phyloP scores from a whole-genome alignment of 2,888 invertebrate genomes.

The Sicus ferrugineus region DNA sequence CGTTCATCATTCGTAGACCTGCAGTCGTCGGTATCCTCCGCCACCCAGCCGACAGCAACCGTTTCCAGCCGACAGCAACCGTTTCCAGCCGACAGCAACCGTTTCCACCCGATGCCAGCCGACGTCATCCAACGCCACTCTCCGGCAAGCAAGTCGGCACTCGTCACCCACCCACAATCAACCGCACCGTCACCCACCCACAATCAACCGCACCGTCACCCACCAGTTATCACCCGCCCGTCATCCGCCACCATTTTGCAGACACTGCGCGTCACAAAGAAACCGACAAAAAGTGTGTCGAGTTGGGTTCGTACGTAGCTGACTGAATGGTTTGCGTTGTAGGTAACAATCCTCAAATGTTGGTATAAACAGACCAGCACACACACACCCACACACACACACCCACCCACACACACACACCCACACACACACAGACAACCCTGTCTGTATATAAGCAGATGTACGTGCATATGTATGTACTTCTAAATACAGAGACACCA shows the following conservation, averaged over 20 bases:
- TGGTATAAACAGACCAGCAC: neutral
- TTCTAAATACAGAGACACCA: neutral
- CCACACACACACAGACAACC: neutral
- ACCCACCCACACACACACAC: neutral
- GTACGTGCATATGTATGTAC: neutral
- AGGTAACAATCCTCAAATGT: slow-evolving; percentile 34
- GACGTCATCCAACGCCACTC: no score
- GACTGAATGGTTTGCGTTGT: slow-evolving; percentile 25
- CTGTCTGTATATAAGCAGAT: neutral
- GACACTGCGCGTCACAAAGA: slow-evolving; percentile 30
- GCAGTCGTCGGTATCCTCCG: no score
- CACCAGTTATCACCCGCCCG: neutral
- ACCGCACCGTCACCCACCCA: neutral
- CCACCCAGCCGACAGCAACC: no score
- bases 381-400: slow-evolving; percentile 8
- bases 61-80: no score
- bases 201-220: neutral
- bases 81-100: no score
- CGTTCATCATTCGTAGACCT: no score
- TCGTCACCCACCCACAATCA: neutral
- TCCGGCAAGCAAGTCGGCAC: no score
- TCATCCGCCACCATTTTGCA: slow-evolving; percentile 1
- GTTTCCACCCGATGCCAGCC: no score
- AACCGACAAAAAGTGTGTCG: slow-evolving; percentile 27
- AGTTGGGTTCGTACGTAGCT: slow-evolving; percentile 13